These are phyloP conservation scores for Helostoma temminkii DNA, from an alignment of 2,797 vertebrate genomes.

Conservation along the genomic window DNA sequence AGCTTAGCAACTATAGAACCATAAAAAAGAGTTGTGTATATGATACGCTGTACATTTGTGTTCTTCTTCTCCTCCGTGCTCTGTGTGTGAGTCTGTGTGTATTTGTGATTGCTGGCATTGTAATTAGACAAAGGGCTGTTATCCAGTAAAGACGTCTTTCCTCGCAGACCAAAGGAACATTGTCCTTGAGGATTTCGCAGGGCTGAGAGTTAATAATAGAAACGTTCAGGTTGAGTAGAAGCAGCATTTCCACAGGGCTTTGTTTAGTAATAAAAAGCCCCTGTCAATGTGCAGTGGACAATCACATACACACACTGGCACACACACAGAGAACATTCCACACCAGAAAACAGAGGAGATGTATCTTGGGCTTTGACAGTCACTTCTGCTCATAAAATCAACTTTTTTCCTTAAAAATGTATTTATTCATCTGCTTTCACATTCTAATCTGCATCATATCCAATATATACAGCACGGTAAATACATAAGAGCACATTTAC, in stretches of 20 bases:
- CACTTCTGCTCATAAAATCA: background rate
- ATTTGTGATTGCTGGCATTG: conserved; percentile 70
- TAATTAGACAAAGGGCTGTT: conserved; percentile 87
- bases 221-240: conserved; percentile 87
- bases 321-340: conserved; percentile 15
- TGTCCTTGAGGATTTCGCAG: conserved; percentile 81
- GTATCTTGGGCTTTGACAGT: conserved; percentile 12
- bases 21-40: conserved; percentile 2
- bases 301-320: conserved; percentile 20
- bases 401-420: background rate
- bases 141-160: conserved; percentile 88
- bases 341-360: conserved; percentile 24
- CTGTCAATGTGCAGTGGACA: conserved; percentile 52
- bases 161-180: conserved; percentile 83
- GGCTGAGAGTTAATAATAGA: conserved; percentile 89
- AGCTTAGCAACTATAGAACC: conserved; percentile 21
- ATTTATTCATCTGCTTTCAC: background rate
- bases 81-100: conserved; percentile 33
- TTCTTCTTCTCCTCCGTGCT: conserved; percentile 15
- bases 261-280: conserved; percentile 72
- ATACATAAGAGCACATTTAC: conserved; percentile 53
- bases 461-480: conserved; percentile 20
- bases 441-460: conserved; percentile 11
- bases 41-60: conserved; percentile 27
- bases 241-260: conserved; percentile 83